Percentiles rank a stretch among this genome's conserved stretches.
These are phyloP conservation scores for Tokudaia muenninki DNA, from an alignment of 2,797 vertebrate genomes.

Conservation along the genomic window DNA sequence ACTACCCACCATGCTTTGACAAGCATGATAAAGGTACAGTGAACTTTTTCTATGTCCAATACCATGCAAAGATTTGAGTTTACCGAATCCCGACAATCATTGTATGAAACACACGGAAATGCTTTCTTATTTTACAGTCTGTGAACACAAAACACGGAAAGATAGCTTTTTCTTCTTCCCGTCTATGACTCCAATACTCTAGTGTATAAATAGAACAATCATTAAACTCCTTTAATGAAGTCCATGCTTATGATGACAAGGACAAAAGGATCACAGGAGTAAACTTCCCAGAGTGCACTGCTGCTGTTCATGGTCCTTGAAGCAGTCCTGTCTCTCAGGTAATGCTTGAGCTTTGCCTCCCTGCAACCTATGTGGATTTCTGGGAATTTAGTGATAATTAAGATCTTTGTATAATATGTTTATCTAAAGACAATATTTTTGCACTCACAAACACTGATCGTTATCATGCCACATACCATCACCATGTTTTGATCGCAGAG, in stretches of 20 bases:
- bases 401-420: background rate
- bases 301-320: background rate
- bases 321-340: background rate
- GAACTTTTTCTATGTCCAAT: background rate
- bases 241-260: background rate
- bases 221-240: background rate
- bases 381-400: rapidly evolving
- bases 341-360: background rate
- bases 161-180: background rate
- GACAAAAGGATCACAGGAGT: background rate
- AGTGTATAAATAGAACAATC: background rate
- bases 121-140: slow-evolving; percentile 41
- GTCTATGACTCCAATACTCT: background rate
- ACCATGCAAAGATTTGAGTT: background rate
- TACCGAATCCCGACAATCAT: background rate
- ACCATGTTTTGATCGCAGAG: background rate
- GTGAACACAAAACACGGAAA: background rate
- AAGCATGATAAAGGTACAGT: background rate
- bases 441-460: background rate
- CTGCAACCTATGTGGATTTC: background rate
- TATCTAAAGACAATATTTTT: background rate
- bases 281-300: background rate
- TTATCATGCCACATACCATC: background rate
- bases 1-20: background rate
- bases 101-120: background rate